These are phyloP conservation scores for Sebastes oblongus DNA, from an alignment of 2,797 vertebrate species.

Conservation along the genomic window DNA sequence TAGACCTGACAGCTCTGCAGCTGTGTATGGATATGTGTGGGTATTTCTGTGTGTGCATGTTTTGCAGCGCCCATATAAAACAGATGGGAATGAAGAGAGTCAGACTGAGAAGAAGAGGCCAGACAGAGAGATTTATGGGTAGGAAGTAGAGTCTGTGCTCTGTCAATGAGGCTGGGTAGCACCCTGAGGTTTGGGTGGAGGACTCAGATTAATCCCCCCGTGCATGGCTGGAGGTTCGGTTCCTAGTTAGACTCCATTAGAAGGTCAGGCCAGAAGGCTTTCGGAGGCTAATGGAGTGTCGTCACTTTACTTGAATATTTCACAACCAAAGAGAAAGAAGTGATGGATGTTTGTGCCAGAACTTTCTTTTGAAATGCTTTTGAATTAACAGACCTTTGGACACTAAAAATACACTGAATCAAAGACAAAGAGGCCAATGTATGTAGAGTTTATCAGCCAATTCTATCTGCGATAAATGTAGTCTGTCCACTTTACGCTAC, in stretches of 20 bases:
- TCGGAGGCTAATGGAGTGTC: conserved; percentile 29
- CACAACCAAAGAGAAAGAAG: not conserved
- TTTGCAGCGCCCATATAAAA: conserved; percentile 42
- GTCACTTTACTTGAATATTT: conserved; percentile 27
- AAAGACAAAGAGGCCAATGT: not conserved
- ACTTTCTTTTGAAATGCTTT: not conserved
- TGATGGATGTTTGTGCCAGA: not conserved
- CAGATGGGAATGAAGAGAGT: conserved; percentile 52
- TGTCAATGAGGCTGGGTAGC: conserved; percentile 5
- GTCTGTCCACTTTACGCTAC: not conserved
- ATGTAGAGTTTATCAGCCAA: not conserved
- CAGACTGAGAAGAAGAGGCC: conserved; percentile 9
- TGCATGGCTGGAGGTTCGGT: conserved; percentile 49
- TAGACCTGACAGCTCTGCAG: conserved; percentile 67
- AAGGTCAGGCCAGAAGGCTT: conserved; percentile 41
- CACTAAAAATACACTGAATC: not conserved
- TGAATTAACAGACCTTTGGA: not conserved
- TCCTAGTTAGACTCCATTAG: conserved; percentile 46
- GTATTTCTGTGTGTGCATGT: conserved; percentile 15
- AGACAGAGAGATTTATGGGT: conserved; percentile 40
- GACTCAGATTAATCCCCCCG: conserved; percentile 39
- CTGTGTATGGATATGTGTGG: conserved; percentile 40
- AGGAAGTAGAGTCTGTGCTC: conserved; percentile 10
- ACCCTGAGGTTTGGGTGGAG: conserved; percentile 15
- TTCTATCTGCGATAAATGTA: not conserved